Evolutionary conservation across 2,888 invertebrate species (phyloP).

Genomic region (Mactromeris polynyma): DNA sequence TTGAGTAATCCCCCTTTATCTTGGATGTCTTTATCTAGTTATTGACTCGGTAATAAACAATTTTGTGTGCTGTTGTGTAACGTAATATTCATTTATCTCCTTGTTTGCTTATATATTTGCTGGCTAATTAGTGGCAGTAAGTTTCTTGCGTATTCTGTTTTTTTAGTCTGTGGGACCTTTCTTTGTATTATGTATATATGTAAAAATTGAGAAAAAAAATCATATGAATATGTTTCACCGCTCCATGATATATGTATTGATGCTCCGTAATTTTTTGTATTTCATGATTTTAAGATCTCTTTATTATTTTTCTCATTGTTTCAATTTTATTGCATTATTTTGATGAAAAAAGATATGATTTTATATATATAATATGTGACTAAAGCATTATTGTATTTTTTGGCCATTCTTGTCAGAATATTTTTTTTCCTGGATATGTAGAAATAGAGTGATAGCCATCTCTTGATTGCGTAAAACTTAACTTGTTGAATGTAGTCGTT

Average conservation of each 20-base stretch:
- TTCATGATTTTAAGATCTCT: constrained; percentile 42
- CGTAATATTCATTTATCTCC: constrained; percentile 19
- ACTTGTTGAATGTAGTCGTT: constrained; percentile 10
- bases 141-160: constrained; percentile 43
- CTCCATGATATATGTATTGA: constrained; percentile 51
- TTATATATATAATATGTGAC: constrained; percentile 24
- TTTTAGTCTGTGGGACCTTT: constrained; percentile 66
- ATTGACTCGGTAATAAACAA: background rate
- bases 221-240: constrained; percentile 68
- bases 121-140: constrained; percentile 15
- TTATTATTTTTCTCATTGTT: constrained; percentile 5
- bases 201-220: constrained; percentile 43
- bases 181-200: constrained; percentile 48
- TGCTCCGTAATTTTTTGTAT: constrained; percentile 24
- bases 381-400: constrained; percentile 39
- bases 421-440: background rate
- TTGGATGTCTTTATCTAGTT: constrained; percentile 21
- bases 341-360: constrained; percentile 21
- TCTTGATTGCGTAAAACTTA: constrained; percentile 6
- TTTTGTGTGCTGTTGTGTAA: constrained; percentile 40
- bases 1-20: constrained; percentile 10
- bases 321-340: constrained; percentile 22
- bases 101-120: constrained; percentile 24
- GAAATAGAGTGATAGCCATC: constrained; percentile 6
- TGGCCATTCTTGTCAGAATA: constrained; percentile 27